These are phyloP conservation scores for Cryptoblepharus egeriae DNA, from an alignment of 2,797 vertebrate genomes.

Conservation along the genomic window DNA sequence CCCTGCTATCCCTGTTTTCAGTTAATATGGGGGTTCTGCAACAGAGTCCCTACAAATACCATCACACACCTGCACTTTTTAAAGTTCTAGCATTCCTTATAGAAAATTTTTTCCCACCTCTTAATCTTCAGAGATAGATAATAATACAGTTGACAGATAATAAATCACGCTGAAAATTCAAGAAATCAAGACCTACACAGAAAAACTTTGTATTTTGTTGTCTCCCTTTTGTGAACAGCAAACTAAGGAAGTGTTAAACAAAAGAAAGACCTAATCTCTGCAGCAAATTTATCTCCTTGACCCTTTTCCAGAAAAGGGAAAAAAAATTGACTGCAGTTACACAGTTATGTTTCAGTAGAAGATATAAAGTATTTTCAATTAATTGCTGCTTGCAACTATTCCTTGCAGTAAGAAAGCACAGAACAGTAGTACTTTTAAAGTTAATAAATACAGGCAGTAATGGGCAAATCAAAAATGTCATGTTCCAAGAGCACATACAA, in stretches of 20 bases:
- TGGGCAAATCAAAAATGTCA: background rate
- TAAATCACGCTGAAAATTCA: constrained; percentile 28
- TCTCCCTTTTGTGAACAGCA: background rate
- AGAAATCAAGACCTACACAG: constrained; percentile 8
- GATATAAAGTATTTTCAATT: background rate
- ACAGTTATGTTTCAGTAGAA: background rate
- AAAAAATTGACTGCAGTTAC: background rate
- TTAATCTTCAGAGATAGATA: constrained; percentile 42
- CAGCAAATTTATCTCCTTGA: background rate
- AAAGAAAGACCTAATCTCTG: background rate
- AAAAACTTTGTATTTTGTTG: accelerated
- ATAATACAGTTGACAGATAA: background rate
- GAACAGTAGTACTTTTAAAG: background rate
- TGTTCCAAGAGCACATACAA: background rate
- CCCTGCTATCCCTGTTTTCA: no score
- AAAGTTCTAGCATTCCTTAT: background rate
- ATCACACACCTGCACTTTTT: background rate
- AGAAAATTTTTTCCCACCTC: constrained; percentile 1
- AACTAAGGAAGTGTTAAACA: background rate
- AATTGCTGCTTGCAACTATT: background rate
- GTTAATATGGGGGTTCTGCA: no score
- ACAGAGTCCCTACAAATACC: no score
- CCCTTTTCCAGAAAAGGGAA: background rate
- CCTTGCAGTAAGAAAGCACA: background rate
- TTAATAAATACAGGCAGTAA: background rate